A percentile compares a stretch with the other conserved stretches of the same genome.
These are phyloP conservation scores for Eilema sororculum DNA, from an alignment of 2,888 invertebrate species.

Conservation along the genomic window DNA sequence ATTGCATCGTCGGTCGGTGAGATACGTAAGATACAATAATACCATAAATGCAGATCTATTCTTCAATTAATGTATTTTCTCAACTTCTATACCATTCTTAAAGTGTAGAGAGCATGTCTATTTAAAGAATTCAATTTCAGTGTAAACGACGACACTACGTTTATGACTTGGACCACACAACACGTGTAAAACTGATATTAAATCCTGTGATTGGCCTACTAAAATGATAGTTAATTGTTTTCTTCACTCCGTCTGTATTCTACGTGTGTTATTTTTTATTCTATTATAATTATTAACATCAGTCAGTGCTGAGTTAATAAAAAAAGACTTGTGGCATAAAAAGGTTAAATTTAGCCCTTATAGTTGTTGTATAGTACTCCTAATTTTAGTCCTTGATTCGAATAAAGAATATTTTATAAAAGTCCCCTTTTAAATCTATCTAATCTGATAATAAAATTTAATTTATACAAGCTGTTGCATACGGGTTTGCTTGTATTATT, in stretches of 20 bases:
- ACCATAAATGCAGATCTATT: too few relatives aligned
- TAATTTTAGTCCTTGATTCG: not conserved
- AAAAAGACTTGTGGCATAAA: conserved; percentile 9
- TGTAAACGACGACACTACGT: not conserved
- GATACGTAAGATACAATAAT: too few relatives aligned
- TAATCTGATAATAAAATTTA: not conserved
- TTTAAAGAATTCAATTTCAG: not conserved
- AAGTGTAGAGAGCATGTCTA: not conserved
- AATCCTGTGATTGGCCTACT: conserved; percentile 26
- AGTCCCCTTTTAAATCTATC: too few relatives aligned
- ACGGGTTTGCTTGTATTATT: too few relatives aligned
- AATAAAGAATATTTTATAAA: not conserved
- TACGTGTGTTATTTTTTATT: conserved; percentile 62
- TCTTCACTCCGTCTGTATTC: conserved; percentile 59
- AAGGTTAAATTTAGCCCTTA: not conserved
- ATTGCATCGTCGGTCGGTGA: too few relatives aligned
- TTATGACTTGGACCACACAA: conserved; percentile 29
- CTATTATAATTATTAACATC: conserved; percentile 52
- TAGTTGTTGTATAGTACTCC: not conserved
- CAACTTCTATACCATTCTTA: not conserved
- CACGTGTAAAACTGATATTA: conserved; percentile 31
- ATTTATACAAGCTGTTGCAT: not conserved
- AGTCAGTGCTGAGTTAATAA: conserved; percentile 16
- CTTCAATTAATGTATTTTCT: not conserved
- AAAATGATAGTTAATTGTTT: conserved; percentile 67